phyloP scores from a whole-genome alignment of 2,113 vertebrate genomes.

The Aspidoscelis tigris region DNA sequence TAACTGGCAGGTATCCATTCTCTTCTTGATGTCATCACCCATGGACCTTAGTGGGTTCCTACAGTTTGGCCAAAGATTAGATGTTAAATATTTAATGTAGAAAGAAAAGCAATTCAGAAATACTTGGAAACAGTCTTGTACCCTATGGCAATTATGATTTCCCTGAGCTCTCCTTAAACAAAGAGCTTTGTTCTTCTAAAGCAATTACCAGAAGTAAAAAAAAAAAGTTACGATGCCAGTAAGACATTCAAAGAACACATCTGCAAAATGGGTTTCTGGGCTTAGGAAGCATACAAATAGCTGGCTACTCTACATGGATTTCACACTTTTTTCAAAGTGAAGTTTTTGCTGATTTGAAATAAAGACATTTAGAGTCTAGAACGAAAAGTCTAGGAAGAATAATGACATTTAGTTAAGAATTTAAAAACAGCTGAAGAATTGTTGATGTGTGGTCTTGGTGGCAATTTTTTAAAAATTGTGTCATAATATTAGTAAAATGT shows the following conservation, averaged over 20 bases:
- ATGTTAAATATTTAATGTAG: constrained; percentile 84
- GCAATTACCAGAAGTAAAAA: constrained; percentile 83
- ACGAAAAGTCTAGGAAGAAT: not conserved
- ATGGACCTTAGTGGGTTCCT: constrained; percentile 66
- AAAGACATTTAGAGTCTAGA: no score
- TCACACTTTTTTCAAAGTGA: not conserved
- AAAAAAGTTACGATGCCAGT: constrained; percentile 71
- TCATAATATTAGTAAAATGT: not conserved
- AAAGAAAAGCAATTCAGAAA: constrained; percentile 81
- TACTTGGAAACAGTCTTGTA: constrained; percentile 77
- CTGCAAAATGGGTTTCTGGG: constrained; percentile 46
- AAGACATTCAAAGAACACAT: constrained; percentile 65
- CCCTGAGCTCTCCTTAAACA: constrained; percentile 84
- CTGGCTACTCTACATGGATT: constrained; percentile 9
- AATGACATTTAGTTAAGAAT: constrained; percentile 3
- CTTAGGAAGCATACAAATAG: constrained; percentile 19
- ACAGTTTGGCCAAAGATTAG: constrained; percentile 77
- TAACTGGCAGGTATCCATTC: constrained; percentile 60
- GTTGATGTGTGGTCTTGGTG: not conserved
- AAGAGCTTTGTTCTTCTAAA: constrained; percentile 84
- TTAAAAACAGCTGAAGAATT: not conserved
- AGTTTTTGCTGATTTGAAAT: constrained; percentile 11
- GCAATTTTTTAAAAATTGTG: not conserved
- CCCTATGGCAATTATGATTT: constrained; percentile 80
- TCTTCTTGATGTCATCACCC: constrained; percentile 69